Evolutionary conservation across 2,797 vertebrate species (phyloP).

Genomic region (Catharus ustulatus): DNA sequence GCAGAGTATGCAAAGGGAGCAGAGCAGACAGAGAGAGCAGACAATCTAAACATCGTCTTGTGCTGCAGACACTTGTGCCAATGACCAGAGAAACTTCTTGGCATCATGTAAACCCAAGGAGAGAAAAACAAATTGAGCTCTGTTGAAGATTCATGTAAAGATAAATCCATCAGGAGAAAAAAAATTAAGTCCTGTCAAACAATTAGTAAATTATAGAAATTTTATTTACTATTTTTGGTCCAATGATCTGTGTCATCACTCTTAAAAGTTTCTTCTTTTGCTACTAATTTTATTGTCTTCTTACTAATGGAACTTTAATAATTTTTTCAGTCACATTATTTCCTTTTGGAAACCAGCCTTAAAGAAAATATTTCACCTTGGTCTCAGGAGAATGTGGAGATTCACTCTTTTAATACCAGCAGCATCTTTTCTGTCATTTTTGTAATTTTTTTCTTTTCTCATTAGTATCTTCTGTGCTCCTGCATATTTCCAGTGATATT

Average conservation of each 20-base stretch:
- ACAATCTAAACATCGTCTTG: neutral
- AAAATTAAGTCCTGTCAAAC: neutral
- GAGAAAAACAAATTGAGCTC: neutral
- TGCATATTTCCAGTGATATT: neutral
- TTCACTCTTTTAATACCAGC: slow-evolving; percentile 21
- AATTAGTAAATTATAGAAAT: neutral
- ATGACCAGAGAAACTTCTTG: neutral
- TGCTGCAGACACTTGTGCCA: neutral
- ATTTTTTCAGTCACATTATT: neutral
- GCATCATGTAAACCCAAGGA: neutral
- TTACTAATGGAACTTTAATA: neutral
- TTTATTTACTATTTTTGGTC: neutral
- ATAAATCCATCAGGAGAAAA: neutral
- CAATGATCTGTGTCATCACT: neutral
- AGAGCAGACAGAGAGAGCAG: neutral
- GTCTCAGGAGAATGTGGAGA: neutral
- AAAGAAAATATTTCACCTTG: slow-evolving; percentile 24
- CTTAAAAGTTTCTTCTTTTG: neutral
- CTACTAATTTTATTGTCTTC: neutral
- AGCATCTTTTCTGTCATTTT: neutral
- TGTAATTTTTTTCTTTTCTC: slow-evolving; percentile 39
- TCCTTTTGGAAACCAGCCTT: neutral
- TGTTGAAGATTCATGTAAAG: neutral
- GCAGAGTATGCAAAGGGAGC: neutral
- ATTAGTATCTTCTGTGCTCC: neutral